Conservation (phyloP, 2,113 vertebrate genomes). For the Caracal caracal region DNA sequence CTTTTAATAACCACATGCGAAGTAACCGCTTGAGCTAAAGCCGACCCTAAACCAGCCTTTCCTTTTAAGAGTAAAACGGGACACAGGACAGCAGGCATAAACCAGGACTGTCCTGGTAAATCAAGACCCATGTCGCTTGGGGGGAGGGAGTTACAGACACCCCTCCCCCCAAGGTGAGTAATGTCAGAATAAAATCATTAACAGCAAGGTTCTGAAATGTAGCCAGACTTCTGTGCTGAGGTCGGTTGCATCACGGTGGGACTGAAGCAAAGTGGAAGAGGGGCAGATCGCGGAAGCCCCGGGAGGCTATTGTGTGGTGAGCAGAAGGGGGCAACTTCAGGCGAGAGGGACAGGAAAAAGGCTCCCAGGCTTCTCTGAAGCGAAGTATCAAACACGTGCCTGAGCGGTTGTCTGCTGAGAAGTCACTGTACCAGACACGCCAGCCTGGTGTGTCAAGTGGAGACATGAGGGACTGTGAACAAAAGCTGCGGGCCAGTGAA, state of each 20-base stretch:
- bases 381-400: not conserved
- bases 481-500: constrained; percentile 46
- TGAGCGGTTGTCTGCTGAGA: not conserved
- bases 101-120: not conserved
- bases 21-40: too few species aligned
- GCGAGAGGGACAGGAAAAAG: not conserved
- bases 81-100: not conserved
- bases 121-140: not conserved
- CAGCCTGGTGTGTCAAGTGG: not conserved
- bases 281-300: not conserved
- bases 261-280: not conserved
- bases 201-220: not conserved
- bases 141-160: not conserved
- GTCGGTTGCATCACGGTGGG: rapidly evolving
- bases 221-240: not conserved
- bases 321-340: not conserved
- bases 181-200: not conserved
- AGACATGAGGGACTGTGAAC: not conserved
- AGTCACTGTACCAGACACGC: not conserved
- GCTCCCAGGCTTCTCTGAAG: constrained; percentile 19
- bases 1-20: too few species aligned
- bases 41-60: too few species aligned
- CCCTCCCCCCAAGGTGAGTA: not conserved
- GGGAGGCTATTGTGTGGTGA: not conserved
- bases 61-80: not conserved